Conservation (phyloP, 2,888 invertebrate species). For the Selenia dentaria region DNA sequence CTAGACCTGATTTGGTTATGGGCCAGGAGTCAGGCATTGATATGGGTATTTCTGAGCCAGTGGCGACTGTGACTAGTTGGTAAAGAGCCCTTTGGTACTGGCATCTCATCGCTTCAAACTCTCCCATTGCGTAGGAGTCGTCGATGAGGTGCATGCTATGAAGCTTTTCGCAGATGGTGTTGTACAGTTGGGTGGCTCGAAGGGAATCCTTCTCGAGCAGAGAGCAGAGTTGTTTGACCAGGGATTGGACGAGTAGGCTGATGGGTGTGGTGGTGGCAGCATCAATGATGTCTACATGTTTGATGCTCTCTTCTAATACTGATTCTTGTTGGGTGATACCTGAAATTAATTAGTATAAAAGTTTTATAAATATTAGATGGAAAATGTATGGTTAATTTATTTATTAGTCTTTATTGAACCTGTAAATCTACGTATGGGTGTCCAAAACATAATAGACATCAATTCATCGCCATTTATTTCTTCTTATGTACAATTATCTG, state of each 20-base stretch:
- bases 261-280: conserved; percentile 83
- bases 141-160: conserved; percentile 89
- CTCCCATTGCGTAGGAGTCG: conserved; percentile 87
- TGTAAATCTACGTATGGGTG: no score
- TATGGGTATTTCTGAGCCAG: conserved; percentile 79
- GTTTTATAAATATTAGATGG: no score
- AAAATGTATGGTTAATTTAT: no score
- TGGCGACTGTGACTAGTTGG: conserved; percentile 86
- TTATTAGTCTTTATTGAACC: no score
- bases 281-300: conserved; percentile 68
- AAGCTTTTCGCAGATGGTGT: conserved; percentile 87
- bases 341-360: conserved; percentile 45
- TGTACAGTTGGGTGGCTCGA: conserved; percentile 86
- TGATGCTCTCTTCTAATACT: conserved; percentile 59
- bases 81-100: conserved; percentile 88
- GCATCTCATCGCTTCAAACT: conserved; percentile 88
- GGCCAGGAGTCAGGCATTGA: conserved; percentile 80
- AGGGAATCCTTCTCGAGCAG: conserved; percentile 86
- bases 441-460: no score
- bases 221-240: conserved; percentile 88
- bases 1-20: conserved; percentile 72
- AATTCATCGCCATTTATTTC: no score
- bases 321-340: conserved; percentile 65
- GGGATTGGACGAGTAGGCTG: conserved; percentile 88
- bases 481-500: no score